Percentiles rank a stretch among this genome's conserved stretches.
These are phyloP conservation scores for Chrysolina haemoptera DNA, from an alignment of 2,888 invertebrate species.

Conservation along the genomic window DNA sequence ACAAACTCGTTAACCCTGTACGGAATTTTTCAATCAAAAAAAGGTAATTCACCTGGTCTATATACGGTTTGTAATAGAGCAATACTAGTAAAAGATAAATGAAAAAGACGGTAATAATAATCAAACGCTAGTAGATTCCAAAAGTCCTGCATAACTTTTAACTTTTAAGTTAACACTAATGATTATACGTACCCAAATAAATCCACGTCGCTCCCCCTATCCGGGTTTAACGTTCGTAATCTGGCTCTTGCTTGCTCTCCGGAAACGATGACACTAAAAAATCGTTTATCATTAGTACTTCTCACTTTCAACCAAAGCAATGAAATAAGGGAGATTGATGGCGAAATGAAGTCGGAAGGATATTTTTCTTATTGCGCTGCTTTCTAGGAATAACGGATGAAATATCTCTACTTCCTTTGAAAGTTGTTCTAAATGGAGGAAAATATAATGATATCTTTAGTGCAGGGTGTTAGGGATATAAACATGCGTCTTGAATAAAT, in stretches of 20 bases:
- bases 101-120: no score
- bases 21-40: no score
- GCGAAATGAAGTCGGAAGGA: not conserved
- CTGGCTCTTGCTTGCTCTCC: slow-evolving; percentile 67
- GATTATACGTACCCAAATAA: slow-evolving; percentile 59
- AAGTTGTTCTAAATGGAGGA: no score
- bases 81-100: no score
- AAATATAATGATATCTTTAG: no score
- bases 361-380: not conserved
- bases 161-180: not conserved
- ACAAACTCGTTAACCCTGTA: no score
- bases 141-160: not conserved
- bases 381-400: not conserved
- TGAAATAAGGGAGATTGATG: not conserved
- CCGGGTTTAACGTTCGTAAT: slow-evolving; percentile 65
- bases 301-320: slow-evolving; percentile 2
- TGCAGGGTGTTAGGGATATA: no score
- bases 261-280: slow-evolving; percentile 67
- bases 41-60: no score
- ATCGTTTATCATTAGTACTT: slow-evolving; percentile 9
- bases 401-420: no score
- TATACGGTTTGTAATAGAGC: no score
- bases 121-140: no score
- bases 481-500: no score
- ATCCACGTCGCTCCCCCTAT: slow-evolving; percentile 63